A percentile compares a stretch with the other conserved stretches of the same genome.
These are phyloP conservation scores for Spheniscus humboldti DNA, from an alignment of 2,797 vertebrate species.

Conservation along the genomic window DNA sequence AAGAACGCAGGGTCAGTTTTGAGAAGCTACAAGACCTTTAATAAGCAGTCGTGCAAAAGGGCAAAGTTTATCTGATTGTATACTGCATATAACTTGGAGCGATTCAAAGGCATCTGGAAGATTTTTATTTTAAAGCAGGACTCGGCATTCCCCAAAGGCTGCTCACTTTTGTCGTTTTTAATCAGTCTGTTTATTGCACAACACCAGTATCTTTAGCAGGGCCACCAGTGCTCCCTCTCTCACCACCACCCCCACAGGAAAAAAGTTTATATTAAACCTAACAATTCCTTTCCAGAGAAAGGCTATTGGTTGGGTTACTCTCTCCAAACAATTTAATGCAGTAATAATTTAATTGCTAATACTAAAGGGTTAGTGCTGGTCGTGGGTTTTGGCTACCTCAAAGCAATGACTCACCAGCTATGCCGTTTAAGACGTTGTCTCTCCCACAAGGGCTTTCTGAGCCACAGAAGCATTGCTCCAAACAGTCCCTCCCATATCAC, in stretches of 20 bases:
- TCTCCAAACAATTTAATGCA: not conserved
- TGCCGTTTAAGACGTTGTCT: fast-evolving
- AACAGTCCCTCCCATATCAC: not conserved
- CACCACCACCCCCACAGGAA: not conserved
- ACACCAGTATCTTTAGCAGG: not conserved
- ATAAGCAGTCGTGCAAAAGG: not conserved
- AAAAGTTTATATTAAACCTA: not conserved
- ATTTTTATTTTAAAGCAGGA: not conserved
- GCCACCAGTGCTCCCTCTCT: not conserved
- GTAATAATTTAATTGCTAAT: not conserved
- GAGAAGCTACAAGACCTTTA: not conserved
- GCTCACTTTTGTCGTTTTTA: not conserved
- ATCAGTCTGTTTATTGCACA: not conserved
- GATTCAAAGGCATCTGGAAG: not conserved
- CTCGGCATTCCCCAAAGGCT: not conserved
- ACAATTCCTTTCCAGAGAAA: not conserved
- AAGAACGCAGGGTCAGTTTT: fast-evolving
- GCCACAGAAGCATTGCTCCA: not conserved
- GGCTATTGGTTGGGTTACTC: not conserved
- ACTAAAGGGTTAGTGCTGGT: not conserved
- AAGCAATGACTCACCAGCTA: not conserved
- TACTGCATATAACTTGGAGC: no score
- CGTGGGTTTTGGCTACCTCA: not conserved
- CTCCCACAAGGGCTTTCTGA: not conserved
- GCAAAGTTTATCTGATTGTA: not conserved